Percentiles rank a stretch among this genome's conserved stretches.
Evolutionary conservation across 1,140 invertebrate species (phyloP).

Genomic region (Drosophila oshimai): DNA sequence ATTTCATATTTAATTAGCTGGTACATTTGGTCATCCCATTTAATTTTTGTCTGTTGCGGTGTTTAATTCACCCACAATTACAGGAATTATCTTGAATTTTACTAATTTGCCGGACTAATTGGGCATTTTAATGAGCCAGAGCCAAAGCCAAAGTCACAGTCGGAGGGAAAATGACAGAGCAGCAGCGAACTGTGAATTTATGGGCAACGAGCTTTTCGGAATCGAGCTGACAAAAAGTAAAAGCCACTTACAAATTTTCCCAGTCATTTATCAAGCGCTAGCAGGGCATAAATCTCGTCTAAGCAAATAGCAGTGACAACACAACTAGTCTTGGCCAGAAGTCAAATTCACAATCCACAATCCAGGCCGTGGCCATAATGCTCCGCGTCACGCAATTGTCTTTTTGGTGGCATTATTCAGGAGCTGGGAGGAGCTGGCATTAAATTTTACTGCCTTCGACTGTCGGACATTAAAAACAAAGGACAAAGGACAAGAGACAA

Average conservation of each 20-base stretch:
- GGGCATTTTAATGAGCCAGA: constrained; percentile 36
- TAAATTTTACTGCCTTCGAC: constrained; percentile 75
- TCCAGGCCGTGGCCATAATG: constrained; percentile 36
- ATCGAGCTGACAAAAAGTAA: constrained; percentile 40
- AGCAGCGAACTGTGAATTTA: constrained; percentile 69
- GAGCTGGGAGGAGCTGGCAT: constrained; percentile 26
- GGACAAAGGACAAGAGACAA: constrained; percentile 29
- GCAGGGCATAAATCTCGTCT: constrained; percentile 64
- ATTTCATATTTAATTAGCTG: constrained; percentile 20
- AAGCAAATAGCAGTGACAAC: constrained; percentile 67
- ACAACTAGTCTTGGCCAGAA: constrained; percentile 42
- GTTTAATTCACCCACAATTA: constrained; percentile 23
- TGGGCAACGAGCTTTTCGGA: constrained; percentile 29
- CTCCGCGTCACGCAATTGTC: constrained; percentile 57
- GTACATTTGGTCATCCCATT: constrained; percentile 3
- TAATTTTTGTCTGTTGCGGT: constrained; percentile 11
- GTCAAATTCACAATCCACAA: no score
- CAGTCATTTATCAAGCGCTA: constrained; percentile 67
- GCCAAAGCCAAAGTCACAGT: no score
- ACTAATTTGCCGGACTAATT: constrained; percentile 40
- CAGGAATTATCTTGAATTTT: constrained; percentile 22
- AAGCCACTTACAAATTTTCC: constrained; percentile 57
- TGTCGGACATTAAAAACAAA: constrained; percentile 72
- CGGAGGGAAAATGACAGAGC: constrained; percentile 10
- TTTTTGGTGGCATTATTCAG: not conserved